A percentile compares a stretch with the other conserved stretches of the same genome.
These are phyloP conservation scores for Ursus arctos DNA, from an alignment of 2,113 vertebrate genomes.

Conservation along the genomic window DNA sequence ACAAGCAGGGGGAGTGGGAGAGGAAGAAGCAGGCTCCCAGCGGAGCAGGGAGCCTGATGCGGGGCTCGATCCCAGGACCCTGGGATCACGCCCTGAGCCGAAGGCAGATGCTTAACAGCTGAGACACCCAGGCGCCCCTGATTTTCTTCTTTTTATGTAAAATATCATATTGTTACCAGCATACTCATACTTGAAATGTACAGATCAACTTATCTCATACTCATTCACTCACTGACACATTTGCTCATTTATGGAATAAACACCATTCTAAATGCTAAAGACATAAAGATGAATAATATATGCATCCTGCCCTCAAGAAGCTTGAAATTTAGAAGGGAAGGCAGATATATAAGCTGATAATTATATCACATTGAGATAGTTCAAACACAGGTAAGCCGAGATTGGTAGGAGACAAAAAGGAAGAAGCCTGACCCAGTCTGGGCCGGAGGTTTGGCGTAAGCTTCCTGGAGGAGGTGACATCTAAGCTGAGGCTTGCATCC, in stretches of 20 bases:
- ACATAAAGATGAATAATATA: constrained; percentile 13
- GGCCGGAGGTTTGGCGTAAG: neutral
- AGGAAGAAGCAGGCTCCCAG: too few relatives aligned
- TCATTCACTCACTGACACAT: neutral
- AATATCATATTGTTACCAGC: neutral
- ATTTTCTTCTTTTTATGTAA: constrained; percentile 31
- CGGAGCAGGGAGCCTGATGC: too few relatives aligned
- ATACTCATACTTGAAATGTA: neutral
- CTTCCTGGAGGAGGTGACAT: neutral
- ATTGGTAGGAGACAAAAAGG: neutral
- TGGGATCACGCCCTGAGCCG: too few relatives aligned
- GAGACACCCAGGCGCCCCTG: too few relatives aligned
- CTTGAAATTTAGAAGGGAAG: constrained; percentile 1
- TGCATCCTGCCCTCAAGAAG: neutral
- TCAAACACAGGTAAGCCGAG: neutral
- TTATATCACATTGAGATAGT: neutral
- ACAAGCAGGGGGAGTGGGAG: too few relatives aligned
- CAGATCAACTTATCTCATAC: neutral
- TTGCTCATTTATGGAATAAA: constrained; percentile 1
- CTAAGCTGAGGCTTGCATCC: neutral
- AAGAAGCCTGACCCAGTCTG: neutral
- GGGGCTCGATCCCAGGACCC: too few relatives aligned
- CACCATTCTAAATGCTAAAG: constrained; percentile 5
- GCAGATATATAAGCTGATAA: neutral
- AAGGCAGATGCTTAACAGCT: too few relatives aligned